Conservation (phyloP, 2,888 invertebrate genomes). For the Steromphala cineraria region DNA sequence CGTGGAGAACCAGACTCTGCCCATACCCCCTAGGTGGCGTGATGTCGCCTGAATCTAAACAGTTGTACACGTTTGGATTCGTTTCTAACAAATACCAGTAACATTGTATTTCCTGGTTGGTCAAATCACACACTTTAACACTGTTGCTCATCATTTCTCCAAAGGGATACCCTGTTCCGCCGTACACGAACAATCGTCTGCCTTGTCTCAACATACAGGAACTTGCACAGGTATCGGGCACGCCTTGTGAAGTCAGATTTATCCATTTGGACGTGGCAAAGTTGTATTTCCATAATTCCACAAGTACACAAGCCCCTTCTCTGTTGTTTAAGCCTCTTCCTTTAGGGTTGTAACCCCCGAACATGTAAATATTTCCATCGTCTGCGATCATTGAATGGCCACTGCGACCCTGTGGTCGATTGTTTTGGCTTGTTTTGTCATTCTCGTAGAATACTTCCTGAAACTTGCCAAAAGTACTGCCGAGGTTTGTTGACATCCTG, state of each 20-base stretch:
- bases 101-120: conserved; percentile 70
- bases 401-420: conserved; percentile 47
- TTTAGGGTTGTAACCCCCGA: conserved; percentile 50
- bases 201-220: conserved; percentile 39
- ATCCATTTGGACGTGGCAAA: conserved; percentile 86
- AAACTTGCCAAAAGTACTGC: not conserved
- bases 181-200: conserved; percentile 84
- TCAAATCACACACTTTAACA: conserved; percentile 83
- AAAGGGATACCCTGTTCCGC: conserved; percentile 95
- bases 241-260: conserved; percentile 79
- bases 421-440: not conserved
- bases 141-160: conserved; percentile 87
- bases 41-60: conserved; percentile 39
- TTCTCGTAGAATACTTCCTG: not conserved
- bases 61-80: conserved; percentile 43
- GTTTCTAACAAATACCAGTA: conserved; percentile 76
- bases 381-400: conserved; percentile 54
- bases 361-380: conserved; percentile 49
- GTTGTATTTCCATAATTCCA: conserved; percentile 90
- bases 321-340: not conserved
- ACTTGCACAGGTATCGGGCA: conserved; percentile 48
- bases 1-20: conserved; percentile 77
- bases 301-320: conserved; percentile 39
- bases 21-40: conserved; percentile 89
- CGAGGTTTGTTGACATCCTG: not conserved